Conservation (phyloP, 2,113 vertebrate genomes). For the Hemiprocne comata region DNA sequence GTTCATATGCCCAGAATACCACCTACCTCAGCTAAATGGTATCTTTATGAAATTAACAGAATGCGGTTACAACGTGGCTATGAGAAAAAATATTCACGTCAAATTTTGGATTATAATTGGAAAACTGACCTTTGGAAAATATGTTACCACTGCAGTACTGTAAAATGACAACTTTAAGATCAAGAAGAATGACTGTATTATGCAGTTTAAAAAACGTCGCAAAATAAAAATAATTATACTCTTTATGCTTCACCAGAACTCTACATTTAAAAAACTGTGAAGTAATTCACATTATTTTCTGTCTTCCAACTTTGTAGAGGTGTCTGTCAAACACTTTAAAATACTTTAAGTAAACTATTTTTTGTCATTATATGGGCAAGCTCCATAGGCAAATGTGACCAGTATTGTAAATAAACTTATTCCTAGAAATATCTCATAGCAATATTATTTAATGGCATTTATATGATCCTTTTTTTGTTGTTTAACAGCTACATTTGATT, state of each 20-base stretch:
- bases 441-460: background rate
- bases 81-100: conserved; percentile 70
- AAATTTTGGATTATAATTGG: conserved; percentile 79
- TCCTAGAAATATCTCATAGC: background rate
- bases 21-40: conserved; percentile 85
- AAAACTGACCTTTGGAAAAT: conserved; percentile 82
- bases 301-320: background rate
- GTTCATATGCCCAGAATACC: conserved; percentile 76
- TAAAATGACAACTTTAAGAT: conserved; percentile 55
- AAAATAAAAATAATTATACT: conserved; percentile 53
- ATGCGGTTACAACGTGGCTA: conserved; percentile 53
- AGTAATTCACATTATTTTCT: conserved; percentile 6
- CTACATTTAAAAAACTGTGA: background rate
- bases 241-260: background rate
- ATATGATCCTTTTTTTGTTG: background rate
- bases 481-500: background rate
- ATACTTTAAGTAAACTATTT: background rate
- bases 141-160: conserved; percentile 67
- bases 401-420: background rate
- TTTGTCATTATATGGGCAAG: background rate
- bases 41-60: conserved; percentile 83
- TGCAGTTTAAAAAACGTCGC: conserved; percentile 14
- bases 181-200: conserved; percentile 68
- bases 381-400: background rate
- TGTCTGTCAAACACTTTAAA: conserved; percentile 37